Conservation (phyloP, 2,888 invertebrate species). For the Epistrophe eligans region DNA sequence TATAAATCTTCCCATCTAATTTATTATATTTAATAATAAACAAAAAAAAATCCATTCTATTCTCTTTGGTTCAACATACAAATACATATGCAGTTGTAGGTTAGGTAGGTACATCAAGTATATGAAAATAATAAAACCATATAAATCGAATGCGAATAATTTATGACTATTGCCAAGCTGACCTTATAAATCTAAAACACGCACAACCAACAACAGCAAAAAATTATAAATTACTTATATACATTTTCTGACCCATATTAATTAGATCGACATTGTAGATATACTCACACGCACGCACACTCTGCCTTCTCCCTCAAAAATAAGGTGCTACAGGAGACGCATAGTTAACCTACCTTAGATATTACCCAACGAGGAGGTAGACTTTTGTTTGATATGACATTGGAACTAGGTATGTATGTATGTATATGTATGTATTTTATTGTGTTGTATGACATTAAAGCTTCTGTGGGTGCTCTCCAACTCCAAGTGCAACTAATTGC, state of each 20-base stretch:
- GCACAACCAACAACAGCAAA: conserved; percentile 12
- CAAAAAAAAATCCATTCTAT: neutral
- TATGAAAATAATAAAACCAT: conserved; percentile 1
- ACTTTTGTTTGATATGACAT: conserved; percentile 28
- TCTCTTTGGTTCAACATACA: neutral
- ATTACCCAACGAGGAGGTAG: neutral
- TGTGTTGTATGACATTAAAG: neutral
- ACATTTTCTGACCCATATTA: conserved; percentile 42
- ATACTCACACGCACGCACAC: conserved; percentile 15
- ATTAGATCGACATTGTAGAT: conserved; percentile 42
- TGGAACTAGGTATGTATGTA: neutral
- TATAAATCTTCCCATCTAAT: neutral
- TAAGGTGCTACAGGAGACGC: neutral
- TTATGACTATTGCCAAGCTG: conserved; percentile 32
- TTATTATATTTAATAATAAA: neutral
- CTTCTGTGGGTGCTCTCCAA: conserved; percentile 6
- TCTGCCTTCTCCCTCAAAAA: neutral
- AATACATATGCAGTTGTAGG: no score
- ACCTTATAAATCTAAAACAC: conserved; percentile 42
- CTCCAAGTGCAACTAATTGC: conserved; percentile 20
- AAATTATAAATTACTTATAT: neutral
- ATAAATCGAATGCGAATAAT: conserved; percentile 32
- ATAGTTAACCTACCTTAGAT: neutral
- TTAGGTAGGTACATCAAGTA: no score
- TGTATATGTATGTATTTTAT: neutral